A percentile compares a stretch with the other conserved stretches of the same genome.
phyloP scores from a whole-genome alignment of 2,888 invertebrate species.

The Villa cingulata region DNA sequence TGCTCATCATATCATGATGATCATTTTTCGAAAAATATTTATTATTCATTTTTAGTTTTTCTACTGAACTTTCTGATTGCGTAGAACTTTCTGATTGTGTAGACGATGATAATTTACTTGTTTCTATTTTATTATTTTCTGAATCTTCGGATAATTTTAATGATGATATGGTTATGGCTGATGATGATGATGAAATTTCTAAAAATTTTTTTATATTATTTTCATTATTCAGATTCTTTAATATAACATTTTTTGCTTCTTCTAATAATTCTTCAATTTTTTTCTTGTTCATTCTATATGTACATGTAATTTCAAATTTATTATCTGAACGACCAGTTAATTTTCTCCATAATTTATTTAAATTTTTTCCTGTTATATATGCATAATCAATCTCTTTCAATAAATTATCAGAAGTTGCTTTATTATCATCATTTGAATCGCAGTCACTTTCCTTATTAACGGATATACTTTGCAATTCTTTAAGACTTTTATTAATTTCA shows the following conservation, averaged over 20 bases:
- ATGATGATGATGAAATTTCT: too few relatives aligned
- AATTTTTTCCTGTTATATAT: constrained; percentile 27
- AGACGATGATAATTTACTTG: too few relatives aligned
- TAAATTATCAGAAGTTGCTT: constrained; percentile 6
- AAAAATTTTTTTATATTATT: too few relatives aligned
- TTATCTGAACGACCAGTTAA: constrained; percentile 33
- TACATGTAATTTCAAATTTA: constrained; percentile 31
- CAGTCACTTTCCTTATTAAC: too few relatives aligned
- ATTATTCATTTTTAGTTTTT: too few relatives aligned
- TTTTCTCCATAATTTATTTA: constrained; percentile 37
- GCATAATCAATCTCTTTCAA: constrained; percentile 20
- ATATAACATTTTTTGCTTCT: constrained; percentile 29
- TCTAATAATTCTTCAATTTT: constrained; percentile 35
- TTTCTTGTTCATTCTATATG: constrained; percentile 32
- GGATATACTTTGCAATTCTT: too few relatives aligned
- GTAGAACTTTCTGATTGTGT: background rate
- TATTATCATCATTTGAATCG: constrained; percentile 4
- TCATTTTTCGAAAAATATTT: too few relatives aligned
- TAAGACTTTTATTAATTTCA: background rate
- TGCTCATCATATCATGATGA: background rate
- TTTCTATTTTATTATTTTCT: background rate
- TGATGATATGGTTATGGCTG: too few relatives aligned
- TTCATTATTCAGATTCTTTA: constrained; percentile 19
- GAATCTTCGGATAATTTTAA: too few relatives aligned
- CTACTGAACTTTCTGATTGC: background rate